These are phyloP conservation scores for Heliconius charithonia DNA, from an alignment of 2,888 invertebrate species.

Conservation along the genomic window DNA sequence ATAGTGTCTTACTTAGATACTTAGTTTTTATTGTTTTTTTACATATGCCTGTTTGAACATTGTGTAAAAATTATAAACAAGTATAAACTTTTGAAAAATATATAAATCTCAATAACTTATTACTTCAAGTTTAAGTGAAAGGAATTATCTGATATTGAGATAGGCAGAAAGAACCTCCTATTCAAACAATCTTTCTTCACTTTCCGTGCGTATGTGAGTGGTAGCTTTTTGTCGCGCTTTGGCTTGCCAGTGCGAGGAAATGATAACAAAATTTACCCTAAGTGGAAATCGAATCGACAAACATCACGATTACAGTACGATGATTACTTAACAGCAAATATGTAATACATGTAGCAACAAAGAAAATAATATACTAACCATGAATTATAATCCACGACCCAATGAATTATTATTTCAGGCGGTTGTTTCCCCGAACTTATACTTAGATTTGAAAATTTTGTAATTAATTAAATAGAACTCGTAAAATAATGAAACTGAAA, in stretches of 20 bases:
- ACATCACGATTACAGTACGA: not conserved
- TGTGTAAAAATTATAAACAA: no score
- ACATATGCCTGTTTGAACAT: no score
- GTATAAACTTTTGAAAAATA: not conserved
- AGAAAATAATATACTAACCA: not conserved
- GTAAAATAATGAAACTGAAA: not conserved
- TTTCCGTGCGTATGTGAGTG: no score
- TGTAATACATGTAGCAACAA: not conserved
- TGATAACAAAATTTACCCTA: not conserved
- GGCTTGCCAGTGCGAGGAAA: not conserved
- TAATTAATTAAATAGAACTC: not conserved
- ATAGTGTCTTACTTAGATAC: no score
- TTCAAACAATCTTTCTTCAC: no score
- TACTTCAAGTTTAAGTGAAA: not conserved
- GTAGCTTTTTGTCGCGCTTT: not conserved
- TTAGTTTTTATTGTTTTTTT: no score
- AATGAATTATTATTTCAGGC: not conserved
- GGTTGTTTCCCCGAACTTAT: constrained; percentile 1
- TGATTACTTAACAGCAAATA: no score
- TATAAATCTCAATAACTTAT: not conserved
- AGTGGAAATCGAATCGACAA: not conserved
- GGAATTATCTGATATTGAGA: not conserved
- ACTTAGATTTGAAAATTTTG: not conserved
- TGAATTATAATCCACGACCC: not conserved
- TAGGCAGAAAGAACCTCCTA: no score